Conservation (phyloP, 2,888 invertebrate species). For the Dioctria rufipes region DNA sequence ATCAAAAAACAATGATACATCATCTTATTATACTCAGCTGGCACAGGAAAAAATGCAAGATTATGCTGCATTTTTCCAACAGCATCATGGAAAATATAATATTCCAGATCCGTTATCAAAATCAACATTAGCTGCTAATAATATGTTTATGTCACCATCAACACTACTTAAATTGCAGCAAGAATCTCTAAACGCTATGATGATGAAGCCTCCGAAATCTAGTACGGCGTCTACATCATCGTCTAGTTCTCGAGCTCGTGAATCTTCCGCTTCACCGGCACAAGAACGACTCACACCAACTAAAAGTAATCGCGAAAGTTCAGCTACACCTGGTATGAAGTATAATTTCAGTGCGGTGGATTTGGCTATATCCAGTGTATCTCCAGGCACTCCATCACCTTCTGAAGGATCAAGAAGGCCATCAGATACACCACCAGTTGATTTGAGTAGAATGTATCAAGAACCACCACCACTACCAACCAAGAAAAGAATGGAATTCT, state of each 20-base stretch:
- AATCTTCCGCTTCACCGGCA: slow-evolving; percentile 67
- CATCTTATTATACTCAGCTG: slow-evolving; percentile 69
- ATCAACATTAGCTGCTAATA: slow-evolving; percentile 82
- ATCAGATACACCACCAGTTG: slow-evolving; percentile 68
- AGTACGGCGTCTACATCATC: slow-evolving; percentile 65
- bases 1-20: slow-evolving; percentile 63
- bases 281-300: slow-evolving; percentile 68
- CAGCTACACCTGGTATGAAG: slow-evolving; percentile 63
- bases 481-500: slow-evolving; percentile 71
- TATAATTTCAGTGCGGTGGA: slow-evolving; percentile 72
- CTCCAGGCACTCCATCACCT: slow-evolving; percentile 60
- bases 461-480: slow-evolving; percentile 67
- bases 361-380: slow-evolving; percentile 71
- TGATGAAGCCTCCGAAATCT: slow-evolving; percentile 73
- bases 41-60: slow-evolving; percentile 73
- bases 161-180: slow-evolving; percentile 79
- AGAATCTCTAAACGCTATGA: slow-evolving; percentile 72
- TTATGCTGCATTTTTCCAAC: slow-evolving; percentile 72
- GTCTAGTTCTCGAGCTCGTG: slow-evolving; percentile 65
- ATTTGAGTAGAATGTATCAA: slow-evolving; percentile 68
- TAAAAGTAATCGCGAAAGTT: slow-evolving; percentile 61
- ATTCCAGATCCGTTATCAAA: slow-evolving; percentile 85
- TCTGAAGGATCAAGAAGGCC: slow-evolving; percentile 69
- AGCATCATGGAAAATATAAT: slow-evolving; percentile 70
- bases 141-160: slow-evolving; percentile 84